Evolutionary conservation across 2,113 vertebrate species (phyloP).

Genomic region (Oryzias melastigma): DNA sequence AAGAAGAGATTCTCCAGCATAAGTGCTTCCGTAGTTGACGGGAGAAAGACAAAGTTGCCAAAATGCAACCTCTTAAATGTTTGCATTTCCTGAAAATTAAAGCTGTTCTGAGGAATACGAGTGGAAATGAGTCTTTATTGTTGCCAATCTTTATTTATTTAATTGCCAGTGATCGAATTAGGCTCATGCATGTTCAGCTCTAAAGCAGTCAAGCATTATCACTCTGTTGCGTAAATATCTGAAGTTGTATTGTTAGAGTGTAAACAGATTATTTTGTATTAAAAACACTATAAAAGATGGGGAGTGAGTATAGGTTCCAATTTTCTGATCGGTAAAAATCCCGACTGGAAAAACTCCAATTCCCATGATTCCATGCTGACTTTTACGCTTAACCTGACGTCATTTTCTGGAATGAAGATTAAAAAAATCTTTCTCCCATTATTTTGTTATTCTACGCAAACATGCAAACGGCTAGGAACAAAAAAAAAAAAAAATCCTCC

Average conservation of each 20-base stretch:
- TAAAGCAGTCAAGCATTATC: slow-evolving; percentile 42
- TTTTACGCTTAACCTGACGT: not conserved
- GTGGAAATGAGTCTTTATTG: slow-evolving; percentile 7
- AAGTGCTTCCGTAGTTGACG: slow-evolving; percentile 19
- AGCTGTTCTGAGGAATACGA: slow-evolving; percentile 16
- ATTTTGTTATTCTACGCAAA: slow-evolving; percentile 12
- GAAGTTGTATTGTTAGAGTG: slow-evolving; percentile 14
- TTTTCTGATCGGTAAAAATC: not conserved
- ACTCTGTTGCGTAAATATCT: slow-evolving; percentile 31
- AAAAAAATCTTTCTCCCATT: not conserved
- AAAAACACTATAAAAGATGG: not conserved
- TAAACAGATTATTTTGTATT: not conserved
- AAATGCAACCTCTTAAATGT: slow-evolving; percentile 26
- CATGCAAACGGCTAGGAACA: slow-evolving; percentile 14
- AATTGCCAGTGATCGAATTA: slow-evolving; percentile 29
- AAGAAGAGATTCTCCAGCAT: slow-evolving; percentile 26
- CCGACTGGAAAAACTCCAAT: slow-evolving; percentile 12
- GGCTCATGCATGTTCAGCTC: slow-evolving; percentile 54
- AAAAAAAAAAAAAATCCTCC: not conserved
- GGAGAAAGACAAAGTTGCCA: slow-evolving; percentile 30
- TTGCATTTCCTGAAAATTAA: slow-evolving; percentile 16
- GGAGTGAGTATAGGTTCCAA: not conserved
- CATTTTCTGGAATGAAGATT: not conserved
- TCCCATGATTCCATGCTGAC: slow-evolving; percentile 4
- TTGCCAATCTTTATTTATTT: slow-evolving; percentile 13